Percentiles rank a stretch among this genome's conserved stretches.
phyloP scores from a whole-genome alignment of 2,797 vertebrate genomes.

The Hypotaenidia philippensis region DNA sequence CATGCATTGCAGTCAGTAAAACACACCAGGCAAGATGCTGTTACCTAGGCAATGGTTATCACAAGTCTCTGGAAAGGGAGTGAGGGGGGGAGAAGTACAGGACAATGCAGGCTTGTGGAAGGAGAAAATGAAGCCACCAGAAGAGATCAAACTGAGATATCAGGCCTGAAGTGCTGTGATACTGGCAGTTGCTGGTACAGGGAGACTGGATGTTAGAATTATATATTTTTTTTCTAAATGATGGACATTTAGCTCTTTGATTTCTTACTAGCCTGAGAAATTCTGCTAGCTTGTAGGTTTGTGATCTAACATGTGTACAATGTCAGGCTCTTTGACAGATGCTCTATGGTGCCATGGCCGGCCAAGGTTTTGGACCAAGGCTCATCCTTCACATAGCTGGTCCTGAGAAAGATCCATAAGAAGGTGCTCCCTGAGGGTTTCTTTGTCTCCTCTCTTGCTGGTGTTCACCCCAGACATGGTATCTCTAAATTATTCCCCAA shows the following conservation, averaged over 20 bases:
- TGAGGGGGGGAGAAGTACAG: neutral
- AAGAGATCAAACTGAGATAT: neutral
- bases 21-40: slow-evolving; percentile 60
- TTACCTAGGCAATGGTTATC: slow-evolving; percentile 74
- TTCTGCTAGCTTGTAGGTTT: neutral
- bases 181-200: neutral
- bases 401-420: neutral
- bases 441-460: neutral
- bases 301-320: neutral
- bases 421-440: rapidly evolving
- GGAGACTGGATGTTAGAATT: neutral
- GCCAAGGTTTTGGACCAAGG: neutral
- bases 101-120: neutral
- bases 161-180: neutral
- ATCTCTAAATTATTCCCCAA: neutral
- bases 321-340: neutral
- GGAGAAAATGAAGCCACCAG: neutral
- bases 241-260: neutral
- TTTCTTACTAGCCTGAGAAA: neutral
- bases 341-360: rapidly evolving
- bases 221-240: neutral
- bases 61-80: slow-evolving; percentile 15
- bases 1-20: slow-evolving; percentile 42
- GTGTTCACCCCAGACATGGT: neutral
- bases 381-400: neutral